Evolutionary conservation across 2,797 vertebrate species (phyloP).

Genomic region (Phyllotis vaccarum): DNA sequence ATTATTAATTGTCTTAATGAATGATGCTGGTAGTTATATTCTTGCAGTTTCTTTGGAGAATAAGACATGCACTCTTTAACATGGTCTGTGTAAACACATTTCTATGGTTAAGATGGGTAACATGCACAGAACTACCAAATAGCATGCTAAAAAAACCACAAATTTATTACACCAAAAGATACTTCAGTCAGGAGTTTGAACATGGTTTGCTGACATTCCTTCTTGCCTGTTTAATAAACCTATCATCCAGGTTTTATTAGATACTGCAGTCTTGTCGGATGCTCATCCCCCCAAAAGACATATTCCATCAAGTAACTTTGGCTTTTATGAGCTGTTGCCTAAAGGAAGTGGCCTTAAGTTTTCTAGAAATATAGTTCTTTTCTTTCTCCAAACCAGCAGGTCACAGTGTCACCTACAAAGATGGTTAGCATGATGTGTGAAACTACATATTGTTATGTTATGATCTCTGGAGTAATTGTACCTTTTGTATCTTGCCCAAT

Average conservation of each 20-base stretch:
- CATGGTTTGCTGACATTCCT: not conserved
- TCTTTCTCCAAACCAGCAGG: conserved; percentile 21
- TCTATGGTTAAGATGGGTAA: not conserved
- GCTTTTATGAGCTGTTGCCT: not conserved
- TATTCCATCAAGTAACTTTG: not conserved
- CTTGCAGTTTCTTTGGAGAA: not conserved
- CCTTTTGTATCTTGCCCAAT: no score
- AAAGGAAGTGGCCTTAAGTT: not conserved
- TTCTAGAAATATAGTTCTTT: not conserved
- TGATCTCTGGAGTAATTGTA: no score
- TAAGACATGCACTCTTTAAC: not conserved
- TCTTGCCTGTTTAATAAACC: not conserved
- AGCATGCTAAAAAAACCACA: not conserved
- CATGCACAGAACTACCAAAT: not conserved
- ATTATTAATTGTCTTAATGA: not conserved
- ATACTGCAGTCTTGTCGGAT: not conserved
- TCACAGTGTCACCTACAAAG: not conserved
- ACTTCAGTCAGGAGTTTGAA: not conserved
- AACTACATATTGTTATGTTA: not conserved
- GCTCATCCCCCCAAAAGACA: not conserved
- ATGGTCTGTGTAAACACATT: not conserved
- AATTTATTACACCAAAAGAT: not conserved
- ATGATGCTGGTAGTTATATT: not conserved
- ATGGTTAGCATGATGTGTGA: not conserved
- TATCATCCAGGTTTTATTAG: not conserved